phyloP scores from a whole-genome alignment of 2,888 invertebrate genomes.

The Pediacus dermestoides region DNA sequence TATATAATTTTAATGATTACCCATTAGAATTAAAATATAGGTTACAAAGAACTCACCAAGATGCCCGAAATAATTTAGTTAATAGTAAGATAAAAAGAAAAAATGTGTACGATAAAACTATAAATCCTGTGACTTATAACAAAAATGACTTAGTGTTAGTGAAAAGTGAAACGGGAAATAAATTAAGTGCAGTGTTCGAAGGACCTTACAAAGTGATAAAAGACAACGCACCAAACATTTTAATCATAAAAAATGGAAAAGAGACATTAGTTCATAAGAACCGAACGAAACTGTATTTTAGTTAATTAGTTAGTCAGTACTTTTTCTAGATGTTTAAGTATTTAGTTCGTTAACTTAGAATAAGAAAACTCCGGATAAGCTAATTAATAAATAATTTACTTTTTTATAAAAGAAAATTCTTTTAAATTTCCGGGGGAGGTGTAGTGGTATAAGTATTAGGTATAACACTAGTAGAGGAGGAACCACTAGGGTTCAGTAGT shows the following conservation, averaged over 20 bases:
- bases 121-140: background rate
- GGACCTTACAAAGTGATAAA: constrained; percentile 5
- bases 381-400: too few relatives aligned
- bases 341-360: too few relatives aligned
- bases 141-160: constrained; percentile 8
- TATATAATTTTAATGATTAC: constrained; percentile 21
- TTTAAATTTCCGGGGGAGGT: too few relatives aligned
- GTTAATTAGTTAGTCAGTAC: too few relatives aligned
- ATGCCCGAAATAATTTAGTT: constrained; percentile 18
- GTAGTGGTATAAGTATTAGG: too few relatives aligned
- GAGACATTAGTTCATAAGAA: constrained; percentile 14
- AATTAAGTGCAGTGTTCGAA: constrained; percentile 6
- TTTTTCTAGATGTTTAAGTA: too few relatives aligned
- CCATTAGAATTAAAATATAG: constrained; percentile 25
- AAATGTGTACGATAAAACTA: constrained; percentile 1
- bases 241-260: constrained; percentile 7
- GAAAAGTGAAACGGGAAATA: constrained; percentile 9
- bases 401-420: too few relatives aligned
- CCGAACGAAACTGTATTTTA: constrained; percentile 6
- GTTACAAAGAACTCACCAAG: constrained; percentile 17
- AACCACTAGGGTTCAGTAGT: too few relatives aligned
- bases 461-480: too few relatives aligned
- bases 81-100: constrained; percentile 10
- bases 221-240: constrained; percentile 3
- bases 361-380: too few relatives aligned